Percentiles rank a stretch among this genome's conserved stretches.
These are phyloP conservation scores for Setophaga kirtlandii DNA, from an alignment of 2,113 vertebrate species.

Conservation along the genomic window DNA sequence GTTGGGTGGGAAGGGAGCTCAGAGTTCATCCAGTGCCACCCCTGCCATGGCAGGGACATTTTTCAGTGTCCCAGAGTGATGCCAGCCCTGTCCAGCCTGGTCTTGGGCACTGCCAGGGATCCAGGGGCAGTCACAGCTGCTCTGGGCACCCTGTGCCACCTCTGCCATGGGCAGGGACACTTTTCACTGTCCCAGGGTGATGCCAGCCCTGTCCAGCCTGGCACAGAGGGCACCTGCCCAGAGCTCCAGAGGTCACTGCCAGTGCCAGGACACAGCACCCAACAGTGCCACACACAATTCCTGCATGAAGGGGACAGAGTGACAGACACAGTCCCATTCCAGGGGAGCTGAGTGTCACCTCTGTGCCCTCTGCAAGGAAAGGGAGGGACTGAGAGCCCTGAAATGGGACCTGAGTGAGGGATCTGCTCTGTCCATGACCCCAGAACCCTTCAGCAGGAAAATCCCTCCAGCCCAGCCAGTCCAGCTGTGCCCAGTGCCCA, in stretches of 20 bases:
- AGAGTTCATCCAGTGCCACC: accelerated
- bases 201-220: neutral
- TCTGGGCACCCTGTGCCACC: neutral
- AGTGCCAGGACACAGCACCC: accelerated
- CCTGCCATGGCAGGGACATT: too few species aligned
- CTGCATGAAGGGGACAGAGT: accelerated
- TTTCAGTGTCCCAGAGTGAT: too few species aligned
- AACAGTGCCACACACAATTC: accelerated
- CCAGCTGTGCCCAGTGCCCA: accelerated
- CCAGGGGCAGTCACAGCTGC: too few species aligned
- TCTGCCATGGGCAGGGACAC: neutral
- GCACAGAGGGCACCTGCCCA: neutral
- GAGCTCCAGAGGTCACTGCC: neutral
- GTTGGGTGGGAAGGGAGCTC: accelerated
- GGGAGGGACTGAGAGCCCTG: neutral
- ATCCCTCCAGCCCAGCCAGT: accelerated
- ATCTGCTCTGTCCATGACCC: neutral
- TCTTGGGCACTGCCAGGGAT: too few species aligned
- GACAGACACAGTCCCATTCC: accelerated
- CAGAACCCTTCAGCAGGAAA: neutral
- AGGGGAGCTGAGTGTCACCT: neutral
- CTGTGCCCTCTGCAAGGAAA: neutral
- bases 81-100: too few species aligned
- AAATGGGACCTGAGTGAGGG: neutral
- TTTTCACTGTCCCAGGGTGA: too few species aligned